Percentiles rank a stretch among this genome's conserved stretches.
phyloP scores from a whole-genome alignment of 2,888 invertebrate genomes.

The Netelia melanura region DNA sequence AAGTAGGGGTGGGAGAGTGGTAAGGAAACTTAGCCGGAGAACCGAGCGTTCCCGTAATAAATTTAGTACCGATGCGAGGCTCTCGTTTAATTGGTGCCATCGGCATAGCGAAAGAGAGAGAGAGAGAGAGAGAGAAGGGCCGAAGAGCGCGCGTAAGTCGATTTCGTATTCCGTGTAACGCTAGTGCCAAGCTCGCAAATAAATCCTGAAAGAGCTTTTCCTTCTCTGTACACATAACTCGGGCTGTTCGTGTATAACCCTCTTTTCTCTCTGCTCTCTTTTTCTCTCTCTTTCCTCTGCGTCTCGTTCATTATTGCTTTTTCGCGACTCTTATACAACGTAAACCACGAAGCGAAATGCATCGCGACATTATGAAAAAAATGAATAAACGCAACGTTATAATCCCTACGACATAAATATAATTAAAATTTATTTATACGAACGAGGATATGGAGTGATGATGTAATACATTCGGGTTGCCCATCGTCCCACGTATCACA shows the following conservation, averaged over 20 bases:
- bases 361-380: neutral
- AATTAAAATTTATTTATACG: no score
- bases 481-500: no score
- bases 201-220: conserved; percentile 41
- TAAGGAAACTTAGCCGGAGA: conserved; percentile 39
- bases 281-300: neutral
- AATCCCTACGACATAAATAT: no score
- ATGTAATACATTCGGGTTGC: no score
- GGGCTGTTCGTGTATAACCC: neutral
- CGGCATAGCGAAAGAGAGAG: conserved; percentile 16
- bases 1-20: neutral
- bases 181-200: conserved; percentile 32
- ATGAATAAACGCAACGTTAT: neutral
- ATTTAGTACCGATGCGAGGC: conserved; percentile 45
- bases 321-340: neutral
- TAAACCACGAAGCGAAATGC: neutral
- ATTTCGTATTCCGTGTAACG: conserved; percentile 60
- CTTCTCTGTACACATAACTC: neutral
- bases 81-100: conserved; percentile 53
- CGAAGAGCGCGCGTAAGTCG: conserved; percentile 2
- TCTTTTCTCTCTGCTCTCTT: neutral
- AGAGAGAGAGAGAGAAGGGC: neutral
- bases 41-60: conserved; percentile 46
- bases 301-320: conserved; percentile 1
- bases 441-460: neutral